Evolutionary conservation across 92 coral and sea anemone species (phyloP).

Genomic region (Phenganax marumi): DNA sequence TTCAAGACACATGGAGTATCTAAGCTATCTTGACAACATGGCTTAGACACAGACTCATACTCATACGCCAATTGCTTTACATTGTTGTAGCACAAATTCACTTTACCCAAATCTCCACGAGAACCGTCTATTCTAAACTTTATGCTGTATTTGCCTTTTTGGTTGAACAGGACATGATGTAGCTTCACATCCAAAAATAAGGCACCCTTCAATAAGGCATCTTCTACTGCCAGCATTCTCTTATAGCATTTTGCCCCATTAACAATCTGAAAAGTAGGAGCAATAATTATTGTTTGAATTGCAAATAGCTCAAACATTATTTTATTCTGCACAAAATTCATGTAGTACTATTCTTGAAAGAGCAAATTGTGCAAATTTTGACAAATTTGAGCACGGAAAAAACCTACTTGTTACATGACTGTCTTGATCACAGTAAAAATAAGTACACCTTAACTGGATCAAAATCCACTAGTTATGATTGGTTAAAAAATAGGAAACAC

Average conservation of each 20-base stretch:
- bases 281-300: neutral
- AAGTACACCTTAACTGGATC: too few relatives aligned
- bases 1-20: slow-evolving; percentile 45
- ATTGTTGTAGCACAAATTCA: slow-evolving; percentile 57
- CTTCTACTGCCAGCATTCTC: slow-evolving; percentile 16
- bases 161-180: slow-evolving; percentile 55
- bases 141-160: slow-evolving; percentile 63
- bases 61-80: slow-evolving; percentile 47
- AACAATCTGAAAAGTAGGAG: neutral
- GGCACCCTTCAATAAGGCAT: slow-evolving; percentile 17
- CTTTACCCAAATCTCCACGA: slow-evolving; percentile 54
- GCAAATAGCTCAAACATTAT: neutral
- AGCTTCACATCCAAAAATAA: slow-evolving; percentile 31
- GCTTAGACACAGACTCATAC: slow-evolving; percentile 57
- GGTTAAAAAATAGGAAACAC: too few relatives aligned
- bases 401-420: too few relatives aligned
- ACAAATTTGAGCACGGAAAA: too few relatives aligned
- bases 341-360: neutral
- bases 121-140: slow-evolving; percentile 59
- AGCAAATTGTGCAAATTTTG: too few relatives aligned
- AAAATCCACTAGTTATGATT: too few relatives aligned
- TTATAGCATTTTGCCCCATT: neutral
- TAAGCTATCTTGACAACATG: slow-evolving; percentile 56
- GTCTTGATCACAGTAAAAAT: too few relatives aligned
- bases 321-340: neutral